Evolutionary conservation across 1,140 invertebrate genomes (phyloP).

Genomic region (Cydia amplana): DNA sequence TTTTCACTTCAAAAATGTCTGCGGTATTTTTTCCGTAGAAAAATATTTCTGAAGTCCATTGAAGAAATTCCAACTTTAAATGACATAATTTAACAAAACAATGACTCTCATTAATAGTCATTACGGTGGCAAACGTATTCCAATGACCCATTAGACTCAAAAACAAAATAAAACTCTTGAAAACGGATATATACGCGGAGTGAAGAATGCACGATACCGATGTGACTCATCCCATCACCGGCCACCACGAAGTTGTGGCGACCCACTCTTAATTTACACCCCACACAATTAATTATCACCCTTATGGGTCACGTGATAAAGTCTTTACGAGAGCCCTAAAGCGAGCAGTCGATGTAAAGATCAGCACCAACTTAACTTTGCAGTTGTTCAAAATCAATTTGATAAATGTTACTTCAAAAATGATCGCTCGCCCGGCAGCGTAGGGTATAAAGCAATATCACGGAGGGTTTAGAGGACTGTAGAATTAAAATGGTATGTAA

Average conservation of each 20-base stretch:
- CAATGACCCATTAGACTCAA: slow-evolving; percentile 50
- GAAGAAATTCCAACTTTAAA: not conserved
- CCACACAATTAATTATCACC: slow-evolving; percentile 38
- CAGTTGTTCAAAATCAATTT: slow-evolving; percentile 41
- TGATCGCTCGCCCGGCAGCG: not conserved
- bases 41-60: not conserved
- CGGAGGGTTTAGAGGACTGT: not conserved
- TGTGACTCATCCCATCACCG: slow-evolving; percentile 70
- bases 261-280: slow-evolving; percentile 40
- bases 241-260: slow-evolving; percentile 59
- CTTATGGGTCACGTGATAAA: slow-evolving; percentile 41
- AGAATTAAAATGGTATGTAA: slow-evolving; percentile 29
- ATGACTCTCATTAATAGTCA: not conserved
- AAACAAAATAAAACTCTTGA: slow-evolving; percentile 56
- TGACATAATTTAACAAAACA: not conserved
- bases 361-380: slow-evolving; percentile 42
- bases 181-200: slow-evolving; percentile 63
- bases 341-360: slow-evolving; percentile 42
- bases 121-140: slow-evolving; percentile 27
- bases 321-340: slow-evolving; percentile 37
- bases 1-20: no score
- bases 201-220: slow-evolving; percentile 68
- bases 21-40: not conserved
- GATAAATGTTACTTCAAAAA: not conserved
- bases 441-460: not conserved